These are phyloP conservation scores for Pagrus major DNA, from an alignment of 2,113 vertebrate genomes.

Conservation along the genomic window DNA sequence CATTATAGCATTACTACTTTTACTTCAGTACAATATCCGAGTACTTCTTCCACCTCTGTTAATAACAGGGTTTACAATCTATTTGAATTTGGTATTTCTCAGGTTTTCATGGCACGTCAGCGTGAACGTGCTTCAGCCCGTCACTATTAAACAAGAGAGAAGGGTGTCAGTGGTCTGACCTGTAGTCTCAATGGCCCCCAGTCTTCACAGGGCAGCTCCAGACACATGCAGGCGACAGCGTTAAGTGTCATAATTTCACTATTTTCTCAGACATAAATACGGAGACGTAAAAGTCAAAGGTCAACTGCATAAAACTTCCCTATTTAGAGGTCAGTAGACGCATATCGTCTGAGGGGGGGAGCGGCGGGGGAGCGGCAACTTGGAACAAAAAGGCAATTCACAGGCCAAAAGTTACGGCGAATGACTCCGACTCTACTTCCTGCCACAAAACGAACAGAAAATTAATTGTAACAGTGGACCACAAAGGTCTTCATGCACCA, in stretches of 20 bases:
- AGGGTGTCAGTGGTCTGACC: constrained; percentile 56
- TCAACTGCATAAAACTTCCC: constrained; percentile 82
- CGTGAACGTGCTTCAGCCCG: constrained; percentile 41
- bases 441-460: constrained; percentile 69
- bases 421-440: constrained; percentile 68
- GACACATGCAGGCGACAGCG: constrained; percentile 74
- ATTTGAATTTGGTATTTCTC: constrained; percentile 33
- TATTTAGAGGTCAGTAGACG: constrained; percentile 68
- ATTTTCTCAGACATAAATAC: constrained; percentile 80
- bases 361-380: constrained; percentile 21
- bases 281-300: constrained; percentile 78
- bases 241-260: constrained; percentile 81
- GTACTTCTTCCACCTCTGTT: too few relatives aligned
- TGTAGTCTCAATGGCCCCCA: constrained; percentile 67
- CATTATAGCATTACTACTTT: too few relatives aligned
- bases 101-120: constrained; percentile 37
- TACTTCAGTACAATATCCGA: too few relatives aligned
- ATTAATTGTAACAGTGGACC: constrained; percentile 67
- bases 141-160: constrained; percentile 49
- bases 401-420: constrained; percentile 65
- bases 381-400: constrained; percentile 83
- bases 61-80: constrained; percentile 28
- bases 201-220: constrained; percentile 70
- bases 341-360: constrained; percentile 31
- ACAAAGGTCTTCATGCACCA: constrained; percentile 58